Evolutionary conservation across 2,113 vertebrate genomes (phyloP).

Genomic region (Labeo catla): DNA sequence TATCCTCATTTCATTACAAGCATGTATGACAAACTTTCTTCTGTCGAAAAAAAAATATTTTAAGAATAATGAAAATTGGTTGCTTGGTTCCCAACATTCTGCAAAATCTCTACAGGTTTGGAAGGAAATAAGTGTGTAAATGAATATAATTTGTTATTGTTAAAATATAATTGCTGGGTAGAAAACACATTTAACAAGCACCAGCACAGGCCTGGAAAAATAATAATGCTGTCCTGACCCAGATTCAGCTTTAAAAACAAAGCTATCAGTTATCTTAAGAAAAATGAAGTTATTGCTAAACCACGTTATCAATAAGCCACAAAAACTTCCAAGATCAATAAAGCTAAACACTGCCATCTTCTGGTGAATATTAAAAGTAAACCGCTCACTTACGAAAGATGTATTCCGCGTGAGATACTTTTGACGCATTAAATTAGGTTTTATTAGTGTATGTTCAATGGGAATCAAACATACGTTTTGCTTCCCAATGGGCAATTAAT

Average conservation of each 20-base stretch:
- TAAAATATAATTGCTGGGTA: not conserved
- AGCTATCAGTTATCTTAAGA: not conserved
- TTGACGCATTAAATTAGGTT: too few relatives aligned
- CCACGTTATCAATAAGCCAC: not conserved
- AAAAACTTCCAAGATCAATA: not conserved
- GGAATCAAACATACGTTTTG: not conserved
- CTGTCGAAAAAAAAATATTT: not conserved
- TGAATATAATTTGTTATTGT: not conserved
- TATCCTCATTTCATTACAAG: not conserved
- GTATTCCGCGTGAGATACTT: too few relatives aligned
- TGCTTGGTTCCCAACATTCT: not conserved
- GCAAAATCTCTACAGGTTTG: not conserved
- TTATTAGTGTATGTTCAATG: not conserved
- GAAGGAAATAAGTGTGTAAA: not conserved
- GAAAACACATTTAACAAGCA: not conserved
- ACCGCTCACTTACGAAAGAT: too few relatives aligned
- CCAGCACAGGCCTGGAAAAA: not conserved
- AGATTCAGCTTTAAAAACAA: not conserved
- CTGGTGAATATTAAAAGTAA: not conserved
- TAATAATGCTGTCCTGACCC: not conserved
- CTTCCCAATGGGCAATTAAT: too few relatives aligned
- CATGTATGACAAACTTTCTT: not conserved
- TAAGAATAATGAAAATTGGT: not conserved
- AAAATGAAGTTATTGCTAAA: not conserved
- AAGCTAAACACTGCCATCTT: slow-evolving; percentile 10